These are phyloP conservation scores for Lytechinus variegatus DNA, from an alignment of 35 echinoderm and acorn worm genomes.

Conservation along the genomic window DNA sequence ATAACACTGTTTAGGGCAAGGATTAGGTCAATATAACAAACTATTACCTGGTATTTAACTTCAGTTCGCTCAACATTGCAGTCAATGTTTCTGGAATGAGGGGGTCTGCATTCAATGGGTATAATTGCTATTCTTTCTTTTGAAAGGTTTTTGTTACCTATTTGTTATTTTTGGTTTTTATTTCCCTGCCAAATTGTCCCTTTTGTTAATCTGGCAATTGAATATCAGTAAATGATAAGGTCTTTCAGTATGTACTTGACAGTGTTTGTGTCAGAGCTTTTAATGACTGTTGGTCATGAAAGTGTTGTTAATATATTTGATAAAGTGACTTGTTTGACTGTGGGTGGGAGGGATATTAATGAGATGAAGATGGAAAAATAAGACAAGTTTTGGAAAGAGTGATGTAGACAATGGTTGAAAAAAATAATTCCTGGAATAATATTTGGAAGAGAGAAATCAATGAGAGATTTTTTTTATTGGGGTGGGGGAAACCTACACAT, in stretches of 20 bases:
- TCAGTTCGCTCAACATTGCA: neutral
- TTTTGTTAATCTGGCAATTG: neutral
- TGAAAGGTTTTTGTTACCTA: neutral
- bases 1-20: conserved; percentile 11
- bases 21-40: neutral
- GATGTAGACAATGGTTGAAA: no score
- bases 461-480: neutral
- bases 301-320: neutral
- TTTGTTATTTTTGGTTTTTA: neutral
- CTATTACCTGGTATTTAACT: neutral
- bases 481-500: neutral
- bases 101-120: neutral
- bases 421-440: no score
- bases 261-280: neutral
- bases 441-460: neutral
- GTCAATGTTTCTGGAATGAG: neutral
- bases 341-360: neutral
- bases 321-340: neutral
- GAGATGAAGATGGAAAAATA: neutral
- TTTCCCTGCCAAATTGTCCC: neutral
- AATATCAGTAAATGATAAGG: neutral
- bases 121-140: conserved; percentile 1
- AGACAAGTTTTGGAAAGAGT: neutral
- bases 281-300: neutral
- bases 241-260: neutral